These are phyloP conservation scores for Ophion slaviceki DNA, from an alignment of 2,888 invertebrate genomes.

Conservation along the genomic window DNA sequence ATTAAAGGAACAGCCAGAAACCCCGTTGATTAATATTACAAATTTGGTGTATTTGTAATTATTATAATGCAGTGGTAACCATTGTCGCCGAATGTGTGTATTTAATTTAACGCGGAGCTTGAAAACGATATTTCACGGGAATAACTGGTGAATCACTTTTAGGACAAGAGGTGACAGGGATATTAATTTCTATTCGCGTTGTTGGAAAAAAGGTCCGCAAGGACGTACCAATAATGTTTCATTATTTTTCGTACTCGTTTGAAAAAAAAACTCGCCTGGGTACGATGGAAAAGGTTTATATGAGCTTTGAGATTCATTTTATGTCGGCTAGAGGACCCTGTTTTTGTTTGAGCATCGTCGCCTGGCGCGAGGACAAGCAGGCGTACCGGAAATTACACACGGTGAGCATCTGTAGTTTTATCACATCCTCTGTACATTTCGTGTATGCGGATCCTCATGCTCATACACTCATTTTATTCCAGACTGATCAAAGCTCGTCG, in stretches of 20 bases:
- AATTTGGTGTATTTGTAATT: background rate
- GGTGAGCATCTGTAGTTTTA: constrained; percentile 32
- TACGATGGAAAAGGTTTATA: background rate
- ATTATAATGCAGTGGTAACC: background rate
- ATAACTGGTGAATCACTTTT: background rate
- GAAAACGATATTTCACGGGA: background rate
- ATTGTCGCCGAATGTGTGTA: background rate
- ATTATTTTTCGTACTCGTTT: background rate
- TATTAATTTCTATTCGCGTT: background rate
- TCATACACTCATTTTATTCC: constrained; percentile 57
- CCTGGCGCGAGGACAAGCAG: constrained; percentile 13
- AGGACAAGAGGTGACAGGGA: background rate
- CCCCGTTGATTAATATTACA: background rate
- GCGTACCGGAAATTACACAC: constrained; percentile 50
- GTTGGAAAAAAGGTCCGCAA: background rate
- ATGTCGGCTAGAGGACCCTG: constrained; percentile 21
- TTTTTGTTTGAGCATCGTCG: constrained; percentile 24
- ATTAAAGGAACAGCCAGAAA: background rate
- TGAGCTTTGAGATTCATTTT: constrained; percentile 18
- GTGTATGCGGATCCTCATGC: constrained; percentile 13
- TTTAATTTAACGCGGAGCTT: background rate
- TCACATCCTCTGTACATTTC: constrained; percentile 25
- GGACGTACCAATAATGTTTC: background rate
- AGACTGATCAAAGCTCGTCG: constrained; percentile 64
- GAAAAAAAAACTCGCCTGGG: background rate